A percentile compares a stretch with the other conserved stretches of the same genome.
Conservation (phyloP, 2,113 vertebrate species). For the Dromaius novaehollandiae region DNA sequence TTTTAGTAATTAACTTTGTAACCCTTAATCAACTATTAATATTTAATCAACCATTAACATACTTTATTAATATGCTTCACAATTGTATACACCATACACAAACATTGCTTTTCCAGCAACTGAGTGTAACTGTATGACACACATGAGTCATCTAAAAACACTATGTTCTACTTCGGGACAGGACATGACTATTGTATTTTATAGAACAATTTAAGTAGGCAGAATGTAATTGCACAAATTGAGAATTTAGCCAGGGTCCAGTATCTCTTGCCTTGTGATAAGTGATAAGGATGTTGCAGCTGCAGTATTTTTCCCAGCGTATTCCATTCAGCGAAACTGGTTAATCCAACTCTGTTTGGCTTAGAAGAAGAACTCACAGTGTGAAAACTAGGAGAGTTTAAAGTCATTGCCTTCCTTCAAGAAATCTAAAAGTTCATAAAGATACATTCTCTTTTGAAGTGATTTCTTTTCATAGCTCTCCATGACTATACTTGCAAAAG, state of each 20-base stretch:
- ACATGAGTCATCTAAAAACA: neutral
- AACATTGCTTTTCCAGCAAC: neutral
- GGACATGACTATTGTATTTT: neutral
- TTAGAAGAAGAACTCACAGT: neutral
- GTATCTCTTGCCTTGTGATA: neutral
- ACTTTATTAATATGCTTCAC: neutral
- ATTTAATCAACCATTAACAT: neutral
- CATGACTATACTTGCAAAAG: neutral
- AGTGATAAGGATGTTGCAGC: neutral
- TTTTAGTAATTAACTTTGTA: neutral
- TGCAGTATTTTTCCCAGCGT: neutral
- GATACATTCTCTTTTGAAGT: neutral
- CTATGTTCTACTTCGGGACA: neutral
- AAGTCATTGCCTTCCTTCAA: neutral
- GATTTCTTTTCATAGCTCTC: neutral
- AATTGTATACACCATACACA: neutral
- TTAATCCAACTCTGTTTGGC: neutral
- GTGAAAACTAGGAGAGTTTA: neutral
- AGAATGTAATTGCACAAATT: neutral
- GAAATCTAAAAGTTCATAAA: neutral
- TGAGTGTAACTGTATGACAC: neutral
- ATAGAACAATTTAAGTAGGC: neutral
- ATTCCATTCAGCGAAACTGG: neutral
- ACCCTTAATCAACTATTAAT: neutral
- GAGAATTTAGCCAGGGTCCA: neutral